Evolutionary conservation across 1,140 invertebrate species (phyloP).

Genomic region (Aricia agestis): DNA sequence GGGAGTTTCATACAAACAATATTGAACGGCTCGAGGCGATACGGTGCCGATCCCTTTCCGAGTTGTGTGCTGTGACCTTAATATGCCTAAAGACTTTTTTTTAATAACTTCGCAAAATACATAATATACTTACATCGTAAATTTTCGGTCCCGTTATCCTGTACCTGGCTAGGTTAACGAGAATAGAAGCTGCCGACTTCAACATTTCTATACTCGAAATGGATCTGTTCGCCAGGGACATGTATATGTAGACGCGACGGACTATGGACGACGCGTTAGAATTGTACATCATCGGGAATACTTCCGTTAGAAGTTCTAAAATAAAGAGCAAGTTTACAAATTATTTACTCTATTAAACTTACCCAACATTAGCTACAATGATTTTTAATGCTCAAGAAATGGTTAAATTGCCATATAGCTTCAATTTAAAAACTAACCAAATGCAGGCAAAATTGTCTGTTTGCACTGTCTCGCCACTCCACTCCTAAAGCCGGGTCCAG

Average conservation of each 20-base stretch:
- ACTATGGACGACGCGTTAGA: constrained; percentile 55
- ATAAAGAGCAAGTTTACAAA: constrained; percentile 25
- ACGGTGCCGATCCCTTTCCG: no score
- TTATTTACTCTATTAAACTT: no score
- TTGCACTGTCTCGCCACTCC: no score
- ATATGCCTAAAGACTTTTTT: background rate
- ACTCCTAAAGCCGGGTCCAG: no score
- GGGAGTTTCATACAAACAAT: no score
- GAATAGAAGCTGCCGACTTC: constrained; percentile 64
- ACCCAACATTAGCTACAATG: no score
- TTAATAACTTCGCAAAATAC: background rate
- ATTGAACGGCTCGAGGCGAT: no score
- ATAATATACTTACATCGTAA: constrained; percentile 47
- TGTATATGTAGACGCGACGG: constrained; percentile 66
- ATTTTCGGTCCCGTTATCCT: constrained; percentile 58
- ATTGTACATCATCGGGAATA: constrained; percentile 71
- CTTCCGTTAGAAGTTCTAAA: constrained; percentile 75
- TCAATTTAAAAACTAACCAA: no score
- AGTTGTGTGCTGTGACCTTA: no score
- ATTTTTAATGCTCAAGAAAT: no score
- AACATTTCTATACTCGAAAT: constrained; percentile 74
- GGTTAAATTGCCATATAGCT: no score
- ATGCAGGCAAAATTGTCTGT: no score
- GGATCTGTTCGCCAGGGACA: constrained; percentile 74
- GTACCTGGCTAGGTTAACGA: constrained; percentile 75